Conservation (phyloP, 1,140 invertebrate genomes). For the Penaeus indicus region DNA sequence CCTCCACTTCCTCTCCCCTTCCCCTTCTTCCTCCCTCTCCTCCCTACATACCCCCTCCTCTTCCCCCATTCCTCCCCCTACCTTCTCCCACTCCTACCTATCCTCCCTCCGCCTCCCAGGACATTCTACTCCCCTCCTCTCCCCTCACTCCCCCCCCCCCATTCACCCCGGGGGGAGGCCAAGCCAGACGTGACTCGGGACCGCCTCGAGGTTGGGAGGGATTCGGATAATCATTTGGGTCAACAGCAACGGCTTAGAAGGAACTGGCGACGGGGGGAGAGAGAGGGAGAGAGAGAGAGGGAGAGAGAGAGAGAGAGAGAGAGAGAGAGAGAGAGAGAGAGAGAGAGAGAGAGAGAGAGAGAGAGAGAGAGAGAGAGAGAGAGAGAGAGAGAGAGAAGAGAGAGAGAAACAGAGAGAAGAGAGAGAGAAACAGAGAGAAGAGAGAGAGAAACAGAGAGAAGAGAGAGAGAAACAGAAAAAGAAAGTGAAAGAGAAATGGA, state of each 20-base stretch:
- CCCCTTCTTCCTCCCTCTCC: no score
- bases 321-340: conserved; percentile 22
- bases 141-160: no score
- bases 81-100: no score
- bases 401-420: conserved; percentile 1
- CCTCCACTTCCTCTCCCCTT: no score
- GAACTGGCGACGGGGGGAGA: not conserved
- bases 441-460: no score
- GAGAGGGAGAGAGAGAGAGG: conserved; percentile 19
- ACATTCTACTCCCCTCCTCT: no score
- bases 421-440: not conserved
- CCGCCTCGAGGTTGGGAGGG: conserved; percentile 10
- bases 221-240: conserved; percentile 49
- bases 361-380: not conserved
- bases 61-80: no score
- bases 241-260: conserved; percentile 19
- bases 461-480: not conserved
- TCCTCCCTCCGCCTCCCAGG: no score
- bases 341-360: not conserved
- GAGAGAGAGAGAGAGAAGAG: not conserved
- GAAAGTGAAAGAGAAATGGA: not conserved
- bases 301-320: conserved; percentile 33
- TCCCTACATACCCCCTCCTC: no score
- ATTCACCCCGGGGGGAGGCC: no score
- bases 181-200: conserved; percentile 33